These are phyloP conservation scores for Archivesica marissinica DNA, from an alignment of 1,140 invertebrate species.

Conservation along the genomic window DNA sequence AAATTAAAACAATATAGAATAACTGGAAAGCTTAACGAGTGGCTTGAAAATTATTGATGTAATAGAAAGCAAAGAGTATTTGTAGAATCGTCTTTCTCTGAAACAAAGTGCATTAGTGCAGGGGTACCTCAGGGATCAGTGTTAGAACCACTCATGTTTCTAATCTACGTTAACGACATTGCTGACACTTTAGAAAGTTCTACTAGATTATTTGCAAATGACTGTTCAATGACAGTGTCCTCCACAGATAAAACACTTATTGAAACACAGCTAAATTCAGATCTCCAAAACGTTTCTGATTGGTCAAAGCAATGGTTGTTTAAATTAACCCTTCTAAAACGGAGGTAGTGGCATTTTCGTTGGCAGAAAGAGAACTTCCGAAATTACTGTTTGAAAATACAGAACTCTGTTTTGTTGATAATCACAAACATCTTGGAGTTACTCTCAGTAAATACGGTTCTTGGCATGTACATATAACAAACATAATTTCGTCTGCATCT, in stretches of 20 bases:
- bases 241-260: not conserved
- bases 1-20: not conserved
- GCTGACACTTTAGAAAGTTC: not conserved
- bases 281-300: not conserved
- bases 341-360: not conserved
- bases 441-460: not conserved
- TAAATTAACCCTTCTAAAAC: not conserved
- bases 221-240: not conserved
- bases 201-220: slow-evolving; percentile 1
- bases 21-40: not conserved
- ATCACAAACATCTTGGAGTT: slow-evolving; percentile 1
- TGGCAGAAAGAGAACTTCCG: not conserved
- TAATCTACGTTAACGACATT: slow-evolving; percentile 1
- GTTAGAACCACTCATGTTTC: not conserved
- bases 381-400: not conserved
- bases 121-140: slow-evolving; percentile 10
- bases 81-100: not conserved
- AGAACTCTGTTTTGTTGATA: too few species aligned
- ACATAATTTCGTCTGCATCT: not conserved
- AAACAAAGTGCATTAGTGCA: slow-evolving; percentile 6
- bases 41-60: not conserved
- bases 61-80: slow-evolving; percentile 3
- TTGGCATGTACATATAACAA: slow-evolving; percentile 26
- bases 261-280: not conserved
- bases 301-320: not conserved